Evolutionary conservation across 2,113 vertebrate species (phyloP), one percentile per base, ranked within the genome.

Genomic region (Scomber japonicus): DNA sequence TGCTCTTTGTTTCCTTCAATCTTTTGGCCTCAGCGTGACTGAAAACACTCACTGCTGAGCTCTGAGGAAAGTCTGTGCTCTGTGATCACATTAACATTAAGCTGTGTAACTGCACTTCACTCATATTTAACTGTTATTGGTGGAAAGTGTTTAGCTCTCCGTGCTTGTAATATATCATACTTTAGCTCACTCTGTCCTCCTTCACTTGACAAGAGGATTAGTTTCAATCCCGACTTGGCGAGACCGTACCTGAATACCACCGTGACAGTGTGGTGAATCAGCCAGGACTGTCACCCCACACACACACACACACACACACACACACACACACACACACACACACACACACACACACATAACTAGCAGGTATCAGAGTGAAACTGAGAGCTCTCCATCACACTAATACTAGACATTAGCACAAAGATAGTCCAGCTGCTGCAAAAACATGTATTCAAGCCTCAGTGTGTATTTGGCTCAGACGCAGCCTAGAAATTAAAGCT

Each of bases 301-400:
- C 80, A 50, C 46, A 17, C 31, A 56, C 17, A 17, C 19, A 45
- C 40, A 46, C 27, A 51, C 51, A 71, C 15, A 15, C 17, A 63
- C n/a, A 57, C 14, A 24, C 35, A 35, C 31, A 35, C 5, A 35
- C 5, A 35, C 51, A 71, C 15, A 15, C 17, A 63, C n/a, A 57
- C 11, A 24, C 35, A 35, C 31, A 35, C 5, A 35, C 3, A 35
- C 8, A 17, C 31, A 6, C 8, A n/a, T 71, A 84, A 90, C 79
- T 77, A 80, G 55, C 73, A 75, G 73, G 75, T 86, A 24, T 56
- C n/a, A 30, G 60, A 49, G 14, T 61, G 67, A 83, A 82, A 80
- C 57, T 46, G n/a, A 81, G 45, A 84, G 70, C 19, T 16, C 6
- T n/a, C 50, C 67, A 87, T 88, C 74, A 85, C 71, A 70, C 49